phyloP scores from a whole-genome alignment of 2,797 vertebrate species.

The Sebastes oblongus region DNA sequence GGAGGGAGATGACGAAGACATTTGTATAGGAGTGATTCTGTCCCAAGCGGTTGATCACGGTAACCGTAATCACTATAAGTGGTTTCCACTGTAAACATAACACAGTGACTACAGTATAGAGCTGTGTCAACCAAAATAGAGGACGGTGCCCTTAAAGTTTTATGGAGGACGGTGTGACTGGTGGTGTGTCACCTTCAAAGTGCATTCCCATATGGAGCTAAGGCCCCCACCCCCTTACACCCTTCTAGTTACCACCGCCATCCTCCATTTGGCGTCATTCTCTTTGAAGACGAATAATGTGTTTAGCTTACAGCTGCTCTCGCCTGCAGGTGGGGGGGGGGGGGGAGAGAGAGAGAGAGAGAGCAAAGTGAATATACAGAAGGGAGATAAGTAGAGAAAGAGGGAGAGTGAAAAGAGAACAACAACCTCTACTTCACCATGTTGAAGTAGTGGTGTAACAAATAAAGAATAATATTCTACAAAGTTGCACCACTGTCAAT shows the following conservation, averaged over 20 bases:
- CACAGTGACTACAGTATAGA: not conserved
- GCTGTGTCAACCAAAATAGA: constrained; percentile 23
- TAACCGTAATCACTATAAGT: too few species aligned
- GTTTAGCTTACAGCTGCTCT: constrained; percentile 58
- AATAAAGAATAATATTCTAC: not conserved
- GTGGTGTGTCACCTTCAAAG: constrained; percentile 63
- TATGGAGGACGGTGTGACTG: constrained; percentile 26
- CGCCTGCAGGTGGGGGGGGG: constrained; percentile 6
- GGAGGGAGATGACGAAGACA: too few species aligned
- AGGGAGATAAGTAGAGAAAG: too few species aligned
- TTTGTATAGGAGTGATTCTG: too few species aligned
- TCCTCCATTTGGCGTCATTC: constrained; percentile 54
- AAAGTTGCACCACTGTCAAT: not conserved
- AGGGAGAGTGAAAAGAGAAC: not conserved
- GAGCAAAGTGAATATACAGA: too few species aligned
- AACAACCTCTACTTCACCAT: not conserved
- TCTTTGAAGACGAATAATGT: constrained; percentile 61
- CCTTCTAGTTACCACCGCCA: constrained; percentile 31
- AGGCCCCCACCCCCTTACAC: constrained; percentile 6
- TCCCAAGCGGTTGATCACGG: too few species aligned
- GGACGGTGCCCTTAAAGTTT: constrained; percentile 15
- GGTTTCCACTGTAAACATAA: not conserved
- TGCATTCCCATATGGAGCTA: constrained; percentile 51
- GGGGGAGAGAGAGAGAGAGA: not conserved
- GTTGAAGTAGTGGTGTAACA: not conserved